Base-by-base conservation (phyloP, 2,113 vertebrate genomes). In the Empidonax traillii region DNA sequence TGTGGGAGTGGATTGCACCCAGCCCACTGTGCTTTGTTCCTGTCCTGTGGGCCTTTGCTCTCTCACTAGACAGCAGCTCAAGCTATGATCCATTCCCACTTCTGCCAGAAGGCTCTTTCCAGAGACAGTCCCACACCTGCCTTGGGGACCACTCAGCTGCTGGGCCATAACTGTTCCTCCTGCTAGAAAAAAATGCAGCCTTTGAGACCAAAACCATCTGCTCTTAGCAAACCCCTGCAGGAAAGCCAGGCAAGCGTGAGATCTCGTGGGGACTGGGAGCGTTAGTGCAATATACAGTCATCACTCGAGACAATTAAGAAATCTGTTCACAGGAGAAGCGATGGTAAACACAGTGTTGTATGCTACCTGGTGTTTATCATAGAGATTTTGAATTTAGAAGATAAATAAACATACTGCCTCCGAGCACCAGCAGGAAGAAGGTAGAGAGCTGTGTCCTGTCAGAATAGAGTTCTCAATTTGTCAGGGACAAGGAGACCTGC, bases 141-240 rank as follows among this genome's bases (percentile, higher is more conserved):
- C 93, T 76, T 81, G 69, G 96, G 96, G 96, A 96, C 69, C 8
- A 9, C 80, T 95, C 88, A 92, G 86, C 88, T 12, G 41, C 80
- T 95, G 90, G 83, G 84, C 90, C 9, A 5, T 82, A 92, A 81
- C 83, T 18, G 56, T 33, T 90, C 53, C 89, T 89, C 62, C 80
- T 92, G 49, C 41, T 87, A 86, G 83, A 81, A 87, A 69, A 84
- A 96, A 79, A 68, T 2, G 1, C 77, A 35, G 63, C 86, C 58
- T 87, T 73, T 87, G 90, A 88, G 80, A 94, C 77, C 23, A 87
- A 92, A 94, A 89, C 95, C 96, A 97, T 96, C 96, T 97, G 96
- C 66, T 96, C 77, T 69, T 80, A 96, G 90, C 72, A 92, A 96
- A 84, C 16, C 83, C 92, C 92, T 90, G 73, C 83, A 93, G 93